Evolutionary conservation across 2,113 vertebrate species (phyloP), one percentile per base, ranked within the genome.

Genomic region (Apodemus speciosus): DNA sequence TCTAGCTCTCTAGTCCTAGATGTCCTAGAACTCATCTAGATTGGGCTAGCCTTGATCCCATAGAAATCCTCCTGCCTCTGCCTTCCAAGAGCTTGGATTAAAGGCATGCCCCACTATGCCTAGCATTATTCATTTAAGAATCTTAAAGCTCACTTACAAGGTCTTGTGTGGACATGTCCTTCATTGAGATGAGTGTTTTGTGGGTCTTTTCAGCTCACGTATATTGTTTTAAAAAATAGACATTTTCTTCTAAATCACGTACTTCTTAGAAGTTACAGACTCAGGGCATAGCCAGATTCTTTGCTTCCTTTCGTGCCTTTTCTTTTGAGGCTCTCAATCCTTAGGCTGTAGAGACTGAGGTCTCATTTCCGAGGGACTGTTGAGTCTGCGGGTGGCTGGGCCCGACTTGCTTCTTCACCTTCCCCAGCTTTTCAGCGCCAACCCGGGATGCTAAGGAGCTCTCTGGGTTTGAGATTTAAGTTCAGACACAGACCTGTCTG

Each of bases 371-470:
- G 14, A 35, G 46, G 53, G 53, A 38, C 43, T 3, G 0, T 30
- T 6, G 3, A 14, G 25, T 43, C 21, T 20, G 10, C 43, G 43
- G 0, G 11, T 71, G n/a, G 21, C n/a, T 62, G 30, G 21, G 64
- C 4, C 15, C 16, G 5, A 13, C 4, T 38, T 25, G 0, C 0
- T 18, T 9, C 20, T 25, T 20, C 1, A 27, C 1, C 21, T 18
- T 66, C 15, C 38, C 51, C 40, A 46, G 18, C 3, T 66, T 53
- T 0, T 51, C 40, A 18, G 56, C 23, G 30, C 40, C 18, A 20
- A 60, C 58, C 18, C 13, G 40, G 7, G 49, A 21, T 35, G n/a
- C 35, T 20, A 38, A 56, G 0, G 53, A 43, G 5, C 38, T 40
- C 30, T 60, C 30, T 49, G 49, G 58, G 58, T 4, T 49, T n/a